Evolutionary conservation across 2,888 invertebrate genomes (phyloP), one percentile per base, ranked within the genome.

Genomic region (Steinernema scapterisci): DNA sequence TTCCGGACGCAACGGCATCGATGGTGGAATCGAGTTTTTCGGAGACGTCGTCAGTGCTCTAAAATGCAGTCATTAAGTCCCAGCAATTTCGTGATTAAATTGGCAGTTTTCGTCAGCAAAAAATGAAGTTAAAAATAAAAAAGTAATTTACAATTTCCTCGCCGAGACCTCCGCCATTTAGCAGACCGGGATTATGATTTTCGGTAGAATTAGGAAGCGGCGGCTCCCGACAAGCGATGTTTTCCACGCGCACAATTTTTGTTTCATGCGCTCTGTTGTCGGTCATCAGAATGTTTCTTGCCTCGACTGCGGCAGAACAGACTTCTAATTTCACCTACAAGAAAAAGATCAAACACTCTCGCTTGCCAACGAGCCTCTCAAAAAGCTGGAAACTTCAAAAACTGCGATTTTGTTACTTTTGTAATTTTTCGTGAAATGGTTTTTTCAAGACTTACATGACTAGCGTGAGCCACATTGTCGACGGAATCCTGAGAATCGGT

Each of bases 241-340:
- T 76, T 71, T 76, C 76, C 11, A 78, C 74, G 46, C 78, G 76
- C 13, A 74, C 71, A 71, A 79, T 75, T 70, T 56, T 70, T n/a
- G 77, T 73, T 46, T 79, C 77, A 38, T 77, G 73, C 31, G 70
- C 54, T 3, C 38, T 38, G 44, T 54, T 43, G 45, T 76, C 76
- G 48, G 70, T 16, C 9, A 73, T 5, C 21, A 75, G 27, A 23
- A 63, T 63, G 27, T 54, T 45, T 31, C 75, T 31, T 16, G 75
- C 75, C 48, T 71, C 75, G 54, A 75, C 54, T 38, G 75, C 75
- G 11, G 71, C 72, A 0, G 52, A 19, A 45, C 75, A 75, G 54
- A 75, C 63, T 52, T 75, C 75, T 51, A 74, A 70, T 51, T 71
- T 74, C 71, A 71, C 74, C 71, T 74, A 48, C 38, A 70, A 25